Percentiles rank a stretch among this genome's conserved stretches.
phyloP scores from a whole-genome alignment of 2,113 vertebrate species.

The Alligator mississippiensis region DNA sequence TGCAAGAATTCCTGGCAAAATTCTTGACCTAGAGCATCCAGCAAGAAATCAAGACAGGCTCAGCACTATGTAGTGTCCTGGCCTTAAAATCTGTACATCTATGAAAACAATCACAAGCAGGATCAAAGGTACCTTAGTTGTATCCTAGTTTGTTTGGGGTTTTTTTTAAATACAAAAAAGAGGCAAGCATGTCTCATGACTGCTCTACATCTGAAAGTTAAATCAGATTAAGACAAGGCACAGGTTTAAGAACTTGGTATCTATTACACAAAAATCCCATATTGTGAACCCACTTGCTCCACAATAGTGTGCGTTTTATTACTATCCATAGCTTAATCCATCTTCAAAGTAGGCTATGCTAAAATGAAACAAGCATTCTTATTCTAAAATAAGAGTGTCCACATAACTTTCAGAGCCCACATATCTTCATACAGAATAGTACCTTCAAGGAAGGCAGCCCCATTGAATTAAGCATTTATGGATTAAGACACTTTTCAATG shows the following conservation, averaged over 20 bases:
- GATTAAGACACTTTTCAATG: fast-evolving
- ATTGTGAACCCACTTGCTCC: not conserved
- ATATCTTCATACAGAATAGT: not conserved
- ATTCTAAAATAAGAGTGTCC: too few species aligned
- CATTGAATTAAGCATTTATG: not conserved
- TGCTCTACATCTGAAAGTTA: fast-evolving
- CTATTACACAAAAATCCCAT: not conserved
- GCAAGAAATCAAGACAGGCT: not conserved
- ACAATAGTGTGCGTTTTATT: too few species aligned
- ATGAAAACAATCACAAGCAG: not conserved
- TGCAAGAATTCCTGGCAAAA: not conserved
- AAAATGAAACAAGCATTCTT: too few species aligned
- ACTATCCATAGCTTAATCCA: too few species aligned
- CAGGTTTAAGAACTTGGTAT: too few species aligned
- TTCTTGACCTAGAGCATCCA: not conserved
- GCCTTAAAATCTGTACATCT: not conserved
- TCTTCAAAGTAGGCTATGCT: too few species aligned
- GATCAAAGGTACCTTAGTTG: not conserved
- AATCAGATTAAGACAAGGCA: not conserved
- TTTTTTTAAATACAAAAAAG: too few species aligned
- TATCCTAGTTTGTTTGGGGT: not conserved
- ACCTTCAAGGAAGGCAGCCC: not conserved
- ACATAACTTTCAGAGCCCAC: not conserved
- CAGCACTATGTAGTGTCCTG: not conserved
- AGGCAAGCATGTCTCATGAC: not conserved